Base-by-base conservation (phyloP, 2,113 vertebrate genomes). In the Gasterosteus aculeatus region DNA sequence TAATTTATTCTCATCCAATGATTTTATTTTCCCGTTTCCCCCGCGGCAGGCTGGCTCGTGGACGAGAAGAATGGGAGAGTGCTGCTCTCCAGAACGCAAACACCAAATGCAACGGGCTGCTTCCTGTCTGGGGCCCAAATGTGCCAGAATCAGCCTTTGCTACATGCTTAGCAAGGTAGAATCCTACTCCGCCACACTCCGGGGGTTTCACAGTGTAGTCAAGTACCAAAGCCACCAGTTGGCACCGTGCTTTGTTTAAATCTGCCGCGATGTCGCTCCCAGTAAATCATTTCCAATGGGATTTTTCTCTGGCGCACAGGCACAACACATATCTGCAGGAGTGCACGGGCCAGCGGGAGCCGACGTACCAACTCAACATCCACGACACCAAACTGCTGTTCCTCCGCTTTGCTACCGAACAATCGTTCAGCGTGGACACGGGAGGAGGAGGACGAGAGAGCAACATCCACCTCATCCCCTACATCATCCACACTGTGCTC, bases 281-380 rank as follows among this genome's bases (percentile, higher is more conserved):
- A 41, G 15, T 72, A 2, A 69, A 53, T 67, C 9, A 51, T 41
- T 39, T 19, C 22, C 2, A 18, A n/a, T 49, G 41, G 41, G 4
- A 3, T 70, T 66, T 61, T 42, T 35, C 33, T 78, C n/a, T 63
- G 26, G 26, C 51, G 0, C 73, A 2, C 83, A 99, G 98, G 72
- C 98, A 99, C 94, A 99, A 99, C 93, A 99, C 97, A 0, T 99
- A 99, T 95, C 96, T 99, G 73, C 98, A 99, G 91, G 98, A 99
- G 42, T 99, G 98, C 87, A 99, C 98, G 0, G 98, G 98, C 18
- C 98, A 99, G 91, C 87, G 98, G 86, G 98, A 99, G 69, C 98
- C 98, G 86, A 99, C 97, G 0, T 99, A 99, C 95, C 98, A 99
- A 87, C 97, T 99, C 68, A 99, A 99, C 89, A 95, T 98, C 84